These are phyloP conservation scores for Andinoacara biseriatus DNA, from an alignment of 2,113 vertebrate species.

Conservation along the genomic window DNA sequence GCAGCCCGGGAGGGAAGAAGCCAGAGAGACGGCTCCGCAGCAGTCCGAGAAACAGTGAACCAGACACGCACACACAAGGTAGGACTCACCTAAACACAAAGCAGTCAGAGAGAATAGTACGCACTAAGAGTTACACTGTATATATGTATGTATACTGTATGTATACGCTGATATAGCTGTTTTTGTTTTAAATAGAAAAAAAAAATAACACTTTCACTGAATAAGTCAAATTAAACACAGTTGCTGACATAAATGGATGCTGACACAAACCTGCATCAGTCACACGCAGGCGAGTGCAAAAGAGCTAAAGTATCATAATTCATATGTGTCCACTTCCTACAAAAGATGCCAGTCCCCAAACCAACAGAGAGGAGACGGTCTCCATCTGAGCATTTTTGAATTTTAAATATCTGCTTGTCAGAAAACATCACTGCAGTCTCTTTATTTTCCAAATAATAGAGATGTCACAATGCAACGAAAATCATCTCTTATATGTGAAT, in stretches of 20 bases:
- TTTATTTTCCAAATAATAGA: conserved; percentile 2
- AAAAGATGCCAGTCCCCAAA: background rate
- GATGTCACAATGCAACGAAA: background rate
- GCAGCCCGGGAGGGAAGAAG: conserved; percentile 85
- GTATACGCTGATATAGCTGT: background rate
- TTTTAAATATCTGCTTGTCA: background rate
- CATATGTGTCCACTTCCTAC: background rate
- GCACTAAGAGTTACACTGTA: background rate
- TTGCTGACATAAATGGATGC: background rate
- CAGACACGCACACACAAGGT: conserved; percentile 83
- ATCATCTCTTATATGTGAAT: conserved; percentile 30
- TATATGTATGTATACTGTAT: too few relatives aligned
- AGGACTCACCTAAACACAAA: conserved; percentile 14
- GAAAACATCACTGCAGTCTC: background rate
- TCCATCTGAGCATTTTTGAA: background rate
- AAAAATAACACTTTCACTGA: background rate
- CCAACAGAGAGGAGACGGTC: background rate
- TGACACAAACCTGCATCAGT: background rate
- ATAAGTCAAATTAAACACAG: background rate
- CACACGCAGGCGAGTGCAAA: background rate
- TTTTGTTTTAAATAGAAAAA: background rate
- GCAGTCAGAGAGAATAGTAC: background rate
- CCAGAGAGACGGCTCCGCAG: conserved; percentile 87
- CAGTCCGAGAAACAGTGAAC: conserved; percentile 89
- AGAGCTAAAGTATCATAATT: background rate